These are phyloP conservation scores for Lepidurus packardi DNA, from an alignment of 1,140 invertebrate genomes.

Conservation along the genomic window DNA sequence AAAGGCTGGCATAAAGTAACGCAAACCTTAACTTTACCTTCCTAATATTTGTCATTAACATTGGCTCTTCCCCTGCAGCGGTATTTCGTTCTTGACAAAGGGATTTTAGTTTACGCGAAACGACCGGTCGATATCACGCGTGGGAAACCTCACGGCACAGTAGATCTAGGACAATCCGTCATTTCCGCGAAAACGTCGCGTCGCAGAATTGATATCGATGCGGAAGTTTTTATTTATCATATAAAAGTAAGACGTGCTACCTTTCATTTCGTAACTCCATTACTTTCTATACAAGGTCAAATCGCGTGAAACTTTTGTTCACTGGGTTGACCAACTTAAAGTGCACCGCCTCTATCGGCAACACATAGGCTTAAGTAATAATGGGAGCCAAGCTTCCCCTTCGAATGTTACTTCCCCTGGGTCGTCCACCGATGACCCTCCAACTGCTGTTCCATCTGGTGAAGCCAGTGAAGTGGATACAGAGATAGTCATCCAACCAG, in stretches of 20 bases:
- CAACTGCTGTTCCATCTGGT: slow-evolving; percentile 39
- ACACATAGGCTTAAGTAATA: slow-evolving; percentile 52
- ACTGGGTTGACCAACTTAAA: slow-evolving; percentile 69
- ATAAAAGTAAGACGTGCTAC: slow-evolving; percentile 52
- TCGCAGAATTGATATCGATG: slow-evolving; percentile 72
- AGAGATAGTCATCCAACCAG: slow-evolving; percentile 46
- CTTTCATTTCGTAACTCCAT: background rate
- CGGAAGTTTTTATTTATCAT: slow-evolving; percentile 79
- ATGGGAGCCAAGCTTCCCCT: slow-evolving; percentile 36
- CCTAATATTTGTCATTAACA: background rate
- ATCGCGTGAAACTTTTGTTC: slow-evolving; percentile 60
- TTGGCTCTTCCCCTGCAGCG: slow-evolving; percentile 52
- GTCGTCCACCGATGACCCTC: background rate
- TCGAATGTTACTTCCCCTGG: slow-evolving; percentile 26
- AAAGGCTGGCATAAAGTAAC: slow-evolving; percentile 81
- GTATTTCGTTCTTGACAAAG: slow-evolving; percentile 73
- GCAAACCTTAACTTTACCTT: slow-evolving; percentile 24
- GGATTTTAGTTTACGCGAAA: slow-evolving; percentile 72
- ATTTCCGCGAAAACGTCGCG: slow-evolving; percentile 67
- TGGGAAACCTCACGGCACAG: slow-evolving; percentile 71
- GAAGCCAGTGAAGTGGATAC: slow-evolving; percentile 58
- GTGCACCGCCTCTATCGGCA: slow-evolving; percentile 72
- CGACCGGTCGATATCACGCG: slow-evolving; percentile 63
- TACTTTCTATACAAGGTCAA: slow-evolving; percentile 53
- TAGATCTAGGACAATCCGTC: slow-evolving; percentile 76